A percentile compares a stretch with the other conserved stretches of the same genome.
Evolutionary conservation across 2,113 vertebrate genomes (phyloP).

Genomic region (Pithys albifrons): DNA sequence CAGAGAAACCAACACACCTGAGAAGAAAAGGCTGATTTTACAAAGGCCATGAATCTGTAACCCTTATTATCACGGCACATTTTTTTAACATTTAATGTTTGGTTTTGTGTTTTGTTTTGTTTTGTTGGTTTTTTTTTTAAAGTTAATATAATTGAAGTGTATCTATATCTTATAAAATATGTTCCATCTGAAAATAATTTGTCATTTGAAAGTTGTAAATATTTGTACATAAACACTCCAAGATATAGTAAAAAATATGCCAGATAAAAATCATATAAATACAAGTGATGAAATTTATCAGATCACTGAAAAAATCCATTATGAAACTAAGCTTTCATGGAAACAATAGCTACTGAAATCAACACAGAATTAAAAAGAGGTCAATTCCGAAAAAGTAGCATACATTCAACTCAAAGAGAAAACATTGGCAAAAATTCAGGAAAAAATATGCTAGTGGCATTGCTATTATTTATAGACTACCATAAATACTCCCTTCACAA

Average conservation of each 20-base stretch:
- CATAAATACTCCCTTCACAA: fast-evolving
- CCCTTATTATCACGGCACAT: not conserved
- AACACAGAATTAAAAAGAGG: not conserved
- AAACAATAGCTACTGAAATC: not conserved
- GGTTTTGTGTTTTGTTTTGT: too few species aligned
- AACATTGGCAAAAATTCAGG: not conserved
- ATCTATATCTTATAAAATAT: not conserved
- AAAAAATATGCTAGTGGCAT: not conserved
- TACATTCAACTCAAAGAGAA: not conserved
- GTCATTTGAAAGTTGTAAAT: not conserved
- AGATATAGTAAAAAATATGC: not conserved
- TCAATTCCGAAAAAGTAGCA: not conserved
- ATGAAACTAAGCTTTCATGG: not conserved
- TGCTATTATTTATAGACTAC: not conserved
- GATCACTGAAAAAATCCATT: not conserved
- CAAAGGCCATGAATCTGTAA: not conserved
- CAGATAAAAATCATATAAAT: not conserved
- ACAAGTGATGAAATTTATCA: not conserved
- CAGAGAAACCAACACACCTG: not conserved
- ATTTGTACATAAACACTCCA: not conserved
- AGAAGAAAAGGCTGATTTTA: not conserved
- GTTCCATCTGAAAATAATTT: not conserved
- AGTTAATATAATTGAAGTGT: not conserved
- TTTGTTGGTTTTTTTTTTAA: not conserved
- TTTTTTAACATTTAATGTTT: not conserved